Evolutionary conservation across 2,888 invertebrate species (phyloP).

Genomic region (Diaprepes abbreviatus): DNA sequence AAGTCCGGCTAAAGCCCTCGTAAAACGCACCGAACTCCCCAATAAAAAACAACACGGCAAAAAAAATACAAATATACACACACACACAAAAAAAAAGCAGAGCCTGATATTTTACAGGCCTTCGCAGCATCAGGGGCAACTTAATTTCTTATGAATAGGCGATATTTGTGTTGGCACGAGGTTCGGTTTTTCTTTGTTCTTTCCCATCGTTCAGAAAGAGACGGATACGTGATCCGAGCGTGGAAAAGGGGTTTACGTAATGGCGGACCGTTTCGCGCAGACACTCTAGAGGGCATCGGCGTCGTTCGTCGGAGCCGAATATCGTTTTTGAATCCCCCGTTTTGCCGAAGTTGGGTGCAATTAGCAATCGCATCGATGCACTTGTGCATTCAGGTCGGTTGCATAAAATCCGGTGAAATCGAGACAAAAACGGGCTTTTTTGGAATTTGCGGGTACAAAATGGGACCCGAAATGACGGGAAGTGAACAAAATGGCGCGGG

Average conservation of each 20-base stretch:
- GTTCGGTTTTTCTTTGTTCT: not conserved
- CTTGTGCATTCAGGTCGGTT: slow-evolving; percentile 46
- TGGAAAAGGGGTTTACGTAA: slow-evolving; percentile 37
- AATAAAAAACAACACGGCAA: slow-evolving; percentile 13
- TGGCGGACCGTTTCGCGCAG: slow-evolving; percentile 41
- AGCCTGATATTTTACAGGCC: slow-evolving; percentile 36
- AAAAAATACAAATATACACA: slow-evolving; percentile 13
- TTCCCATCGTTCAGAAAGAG: slow-evolving; percentile 3
- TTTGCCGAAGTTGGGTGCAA: slow-evolving; percentile 42
- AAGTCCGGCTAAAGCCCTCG: slow-evolving; percentile 19
- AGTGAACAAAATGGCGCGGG: slow-evolving; percentile 43
- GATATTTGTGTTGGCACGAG: not conserved
- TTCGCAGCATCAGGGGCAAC: slow-evolving; percentile 43
- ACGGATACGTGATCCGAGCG: slow-evolving; percentile 19
- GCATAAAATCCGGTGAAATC: slow-evolving; percentile 30
- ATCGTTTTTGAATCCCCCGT: slow-evolving; percentile 44
- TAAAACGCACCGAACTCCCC: slow-evolving; percentile 34
- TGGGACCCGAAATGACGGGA: not conserved
- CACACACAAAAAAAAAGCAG: slow-evolving; percentile 31
- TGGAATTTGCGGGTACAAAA: not conserved
- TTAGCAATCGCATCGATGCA: slow-evolving; percentile 52
- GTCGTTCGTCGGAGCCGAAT: slow-evolving; percentile 35
- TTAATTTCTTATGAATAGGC: slow-evolving; percentile 14
- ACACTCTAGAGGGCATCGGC: slow-evolving; percentile 43
- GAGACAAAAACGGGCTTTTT: slow-evolving; percentile 26